These are phyloP conservation scores for Mionectes olivaceus DNA, from an alignment of 2,797 vertebrate species.

Conservation along the genomic window DNA sequence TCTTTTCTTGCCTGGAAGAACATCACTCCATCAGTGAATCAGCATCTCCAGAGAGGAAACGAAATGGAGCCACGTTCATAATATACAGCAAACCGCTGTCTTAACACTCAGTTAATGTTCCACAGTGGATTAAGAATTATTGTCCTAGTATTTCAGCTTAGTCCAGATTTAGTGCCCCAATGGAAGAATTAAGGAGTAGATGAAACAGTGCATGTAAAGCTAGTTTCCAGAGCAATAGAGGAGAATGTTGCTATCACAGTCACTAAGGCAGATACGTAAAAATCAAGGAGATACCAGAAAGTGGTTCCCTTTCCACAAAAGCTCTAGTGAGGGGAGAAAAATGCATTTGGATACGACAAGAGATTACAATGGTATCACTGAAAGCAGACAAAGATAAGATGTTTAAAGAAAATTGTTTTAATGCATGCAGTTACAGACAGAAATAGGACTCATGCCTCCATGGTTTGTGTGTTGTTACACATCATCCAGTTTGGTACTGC, in stretches of 20 bases:
- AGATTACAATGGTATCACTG: not conserved
- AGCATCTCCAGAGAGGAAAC: constrained; percentile 63
- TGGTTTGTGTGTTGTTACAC: not conserved
- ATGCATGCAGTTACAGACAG: not conserved
- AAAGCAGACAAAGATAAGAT: constrained; percentile 24
- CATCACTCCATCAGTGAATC: constrained; percentile 73
- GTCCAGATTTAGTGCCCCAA: constrained; percentile 68
- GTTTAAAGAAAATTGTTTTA: not conserved
- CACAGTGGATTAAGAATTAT: constrained; percentile 69
- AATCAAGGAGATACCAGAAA: constrained; percentile 12
- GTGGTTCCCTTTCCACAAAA: not conserved
- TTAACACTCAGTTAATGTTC: constrained; percentile 67
- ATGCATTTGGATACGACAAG: not conserved
- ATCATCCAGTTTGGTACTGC: not conserved
- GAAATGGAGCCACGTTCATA: constrained; percentile 57
- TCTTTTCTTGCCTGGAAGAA: constrained; percentile 68
- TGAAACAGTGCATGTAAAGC: constrained; percentile 56
- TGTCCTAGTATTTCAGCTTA: constrained; percentile 70
- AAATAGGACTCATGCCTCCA: not conserved
- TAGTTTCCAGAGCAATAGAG: constrained; percentile 44
- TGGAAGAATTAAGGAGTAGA: constrained; percentile 69
- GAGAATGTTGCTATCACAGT: not conserved
- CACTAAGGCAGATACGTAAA: not conserved
- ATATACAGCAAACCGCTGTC: constrained; percentile 66
- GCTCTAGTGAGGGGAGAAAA: not conserved